Evolutionary conservation across 2,113 vertebrate species (phyloP), one percentile per base, ranked within the genome.

Genomic region (Salvelinus sp.): DNA sequence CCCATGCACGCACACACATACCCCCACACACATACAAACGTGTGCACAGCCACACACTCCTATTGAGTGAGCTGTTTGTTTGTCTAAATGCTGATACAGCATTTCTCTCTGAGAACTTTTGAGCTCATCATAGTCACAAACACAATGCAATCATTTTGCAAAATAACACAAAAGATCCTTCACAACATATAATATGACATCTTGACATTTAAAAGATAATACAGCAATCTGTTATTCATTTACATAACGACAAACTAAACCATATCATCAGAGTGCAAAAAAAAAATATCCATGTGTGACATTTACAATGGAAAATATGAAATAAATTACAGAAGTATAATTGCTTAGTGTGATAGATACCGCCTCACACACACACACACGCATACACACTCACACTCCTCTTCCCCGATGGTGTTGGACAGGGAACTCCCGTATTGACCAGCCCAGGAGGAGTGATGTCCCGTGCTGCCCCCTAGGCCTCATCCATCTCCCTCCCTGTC

Each of bases 291-390:
- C 18, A 79, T 54, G n/a, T 69, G 58, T 85, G 86, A 79, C 83
- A 88, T 81, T 81, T 79, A 68, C 57, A 73, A 76, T 75, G 68
- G 88, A 82, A 82, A 77, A 88, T 68, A 73, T 66, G 73, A 80
- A 79, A 88, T 86, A 79, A 67, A 86, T 89, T 82, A 82, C 16
- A 25, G 48, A 28, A 74, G 77, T 76, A 72, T 84, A 82, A 90
- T 85, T 87, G 82, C 84, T 79, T 77, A 67, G 79, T 70, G 16
- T 78, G 77, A 78, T 73, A 64, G n/a, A 82, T 86, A 79, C 3
- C 0, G 9, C 82, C 79, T 71, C 72, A 0, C 66, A 7, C 33
- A 33, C 38, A 54, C 47, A 48, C 47, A 48, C 13, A 50, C 13
- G 13, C 48, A 50, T 13, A 50, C 48, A 50, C 48, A 50, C 48